Evolutionary conservation across 92 coral and sea anemone genomes (phyloP), one percentile per base, ranked within the genome.

Genomic region (Siderastrea radians): DNA sequence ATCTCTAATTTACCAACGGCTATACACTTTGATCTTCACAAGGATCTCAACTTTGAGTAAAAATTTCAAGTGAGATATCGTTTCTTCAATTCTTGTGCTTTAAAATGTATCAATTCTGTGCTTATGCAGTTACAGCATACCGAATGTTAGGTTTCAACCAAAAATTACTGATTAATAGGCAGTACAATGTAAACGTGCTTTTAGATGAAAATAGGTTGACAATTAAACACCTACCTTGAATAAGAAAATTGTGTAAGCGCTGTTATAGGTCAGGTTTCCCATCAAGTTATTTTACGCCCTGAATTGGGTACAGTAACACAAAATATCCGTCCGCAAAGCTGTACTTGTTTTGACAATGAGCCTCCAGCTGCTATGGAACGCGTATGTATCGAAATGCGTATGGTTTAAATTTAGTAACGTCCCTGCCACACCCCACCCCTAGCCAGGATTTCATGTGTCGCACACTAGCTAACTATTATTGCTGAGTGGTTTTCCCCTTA

Each of bases 191-290:
- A 52, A 52, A 5, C 38, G 38, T 13, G 5, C 48, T 66, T 26
- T 26, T 7, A 66, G 48, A 4, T 1, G 48, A 13, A 44, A 68
- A 44, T 68, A 47, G 46, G 10, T 26, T 26, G 38, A 26, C 62
- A 58, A 19, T 61, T 61, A 61, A 16, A 52, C 16, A 11, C 86
- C 3, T 70, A 71, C 86, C 78, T 69, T 49, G 59, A 17, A 6
- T 16, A 82, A 45, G 46, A 1, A 45, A 46, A 7, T 58, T 6
- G 17, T 1, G 43, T 54, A 69, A 45, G 61, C 55, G 63, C 77
- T 46, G 77, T 16, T 7, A 43, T 69, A n/a, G 38, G 63, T 77
- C 77, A 81, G 16, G 19, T 81, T 81, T 81, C 77, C 86, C 77
- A 70, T 81, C 17, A 67, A 43, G 49, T 5, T 46, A 70, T 80